phyloP scores from a whole-genome alignment of 2,113 vertebrate genomes.

The Stegostoma tigrinum region DNA sequence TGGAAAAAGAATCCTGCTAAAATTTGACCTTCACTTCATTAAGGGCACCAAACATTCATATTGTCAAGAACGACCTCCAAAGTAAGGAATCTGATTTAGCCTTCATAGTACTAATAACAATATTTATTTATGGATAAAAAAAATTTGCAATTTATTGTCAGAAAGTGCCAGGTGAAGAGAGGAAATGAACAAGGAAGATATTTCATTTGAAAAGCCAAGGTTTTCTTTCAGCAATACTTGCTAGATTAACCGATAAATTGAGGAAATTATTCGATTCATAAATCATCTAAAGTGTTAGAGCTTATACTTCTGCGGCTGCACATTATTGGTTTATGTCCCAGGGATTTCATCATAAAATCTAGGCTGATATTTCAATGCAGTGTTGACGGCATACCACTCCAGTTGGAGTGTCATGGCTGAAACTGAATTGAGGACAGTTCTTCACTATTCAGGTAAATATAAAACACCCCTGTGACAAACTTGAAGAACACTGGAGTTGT shows the following conservation, averaged over 20 bases:
- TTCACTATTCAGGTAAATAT: neutral
- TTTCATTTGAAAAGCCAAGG: neutral
- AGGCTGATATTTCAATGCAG: neutral
- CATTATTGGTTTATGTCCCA: neutral
- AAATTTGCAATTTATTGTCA: neutral
- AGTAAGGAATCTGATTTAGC: neutral
- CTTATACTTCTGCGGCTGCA: neutral
- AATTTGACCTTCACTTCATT: neutral
- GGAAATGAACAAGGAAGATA: neutral
- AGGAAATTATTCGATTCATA: neutral
- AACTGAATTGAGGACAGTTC: neutral
- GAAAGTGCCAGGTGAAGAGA: too few relatives aligned
- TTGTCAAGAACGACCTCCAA: neutral
- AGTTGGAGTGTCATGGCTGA: neutral
- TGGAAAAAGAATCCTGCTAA: conserved; percentile 1
- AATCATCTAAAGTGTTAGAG: neutral
- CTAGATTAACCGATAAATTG: neutral
- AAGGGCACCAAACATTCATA: neutral
- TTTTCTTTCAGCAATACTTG: neutral
- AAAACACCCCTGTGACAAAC: neutral
- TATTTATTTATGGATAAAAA: neutral
- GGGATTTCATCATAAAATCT: neutral
- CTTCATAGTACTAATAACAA: neutral
- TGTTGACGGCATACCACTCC: neutral
- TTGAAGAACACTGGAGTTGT: neutral